Evolutionary conservation across 2,888 invertebrate genomes (phyloP), one percentile per base, ranked within the genome.

Genomic region (Bugulina stolonifera): DNA sequence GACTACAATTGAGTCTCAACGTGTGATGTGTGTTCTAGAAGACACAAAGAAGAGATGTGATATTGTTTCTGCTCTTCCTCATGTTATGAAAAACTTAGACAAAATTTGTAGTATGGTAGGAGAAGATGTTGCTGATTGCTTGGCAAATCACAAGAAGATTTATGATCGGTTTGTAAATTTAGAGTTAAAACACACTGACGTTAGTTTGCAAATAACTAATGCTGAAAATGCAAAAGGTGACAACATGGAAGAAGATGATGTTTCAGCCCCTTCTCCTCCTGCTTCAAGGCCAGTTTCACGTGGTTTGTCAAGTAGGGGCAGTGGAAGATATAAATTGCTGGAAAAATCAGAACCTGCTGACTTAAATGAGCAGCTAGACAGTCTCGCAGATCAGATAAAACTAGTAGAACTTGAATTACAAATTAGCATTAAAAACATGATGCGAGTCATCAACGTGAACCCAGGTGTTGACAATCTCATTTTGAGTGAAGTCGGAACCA

Each of bases 21-120:
- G 84, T 52, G 79, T 84, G 3, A 83, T 84, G 82, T 79, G 81
- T 27, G 83, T 83, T 1, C 78, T 84, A 74, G 80, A 81, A 35
- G 83, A 84, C 35, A 79, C 81, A 0, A 82, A 83, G 34, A 76
- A 76, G 64, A 77, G 80, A 73, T 76, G 77, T 1, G 81, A 82
- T 73, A 75, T 84, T 14, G 78, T 82, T 0, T 77, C 80, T 0
- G 73, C 80, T 18, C 72, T 84, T 34, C 83, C 83, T 34, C 80
- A 76, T 64, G 77, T 83, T 54, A 73, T 83, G 54, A 77, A 79
- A 52, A 80, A 81, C 71, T 69, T 82, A 23, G 80, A 80, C n/a
- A 69, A 81, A 57, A 82, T 81, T 72, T 75, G 78, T 25, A 77
- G 81, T 0, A 76, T 78, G 23, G 75, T 83, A 22, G 82, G 82